phyloP scores from a whole-genome alignment of 2,888 invertebrate species.

The Eupithecia inturbata region DNA sequence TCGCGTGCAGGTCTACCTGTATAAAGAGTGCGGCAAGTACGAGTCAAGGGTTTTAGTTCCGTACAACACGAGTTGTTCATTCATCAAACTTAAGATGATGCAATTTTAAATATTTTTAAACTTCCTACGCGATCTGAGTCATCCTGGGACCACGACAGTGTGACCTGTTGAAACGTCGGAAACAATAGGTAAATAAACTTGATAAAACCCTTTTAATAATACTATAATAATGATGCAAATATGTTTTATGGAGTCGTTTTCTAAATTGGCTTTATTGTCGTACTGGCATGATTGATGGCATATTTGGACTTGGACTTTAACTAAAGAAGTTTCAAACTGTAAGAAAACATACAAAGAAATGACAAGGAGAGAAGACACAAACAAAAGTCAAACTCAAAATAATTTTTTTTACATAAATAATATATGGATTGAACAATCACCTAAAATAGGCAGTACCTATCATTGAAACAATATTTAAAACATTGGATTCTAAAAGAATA shows the following conservation, averaged over 20 bases:
- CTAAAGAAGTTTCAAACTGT: background rate
- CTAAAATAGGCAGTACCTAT: background rate
- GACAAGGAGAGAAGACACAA: background rate
- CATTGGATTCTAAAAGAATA: background rate
- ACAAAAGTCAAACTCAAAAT: background rate
- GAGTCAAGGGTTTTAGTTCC: constrained; percentile 18
- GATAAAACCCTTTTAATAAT: too few species aligned
- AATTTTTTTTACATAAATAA: background rate
- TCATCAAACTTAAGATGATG: background rate
- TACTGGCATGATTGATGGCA: background rate
- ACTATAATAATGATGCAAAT: too few species aligned
- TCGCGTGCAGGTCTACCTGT: constrained; percentile 46
- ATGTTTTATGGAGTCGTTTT: background rate
- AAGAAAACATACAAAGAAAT: background rate
- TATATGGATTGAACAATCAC: background rate
- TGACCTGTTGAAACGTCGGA: too few species aligned
- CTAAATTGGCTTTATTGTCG: background rate
- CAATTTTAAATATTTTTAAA: too few species aligned
- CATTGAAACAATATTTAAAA: background rate
- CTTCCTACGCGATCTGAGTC: too few species aligned
- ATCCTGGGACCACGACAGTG: too few species aligned
- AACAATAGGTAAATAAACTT: too few species aligned
- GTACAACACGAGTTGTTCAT: background rate
- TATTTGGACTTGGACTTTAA: background rate
- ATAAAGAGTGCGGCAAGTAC: constrained; percentile 46